Conservation (phyloP, 2,797 vertebrate genomes). For the Hyperoplus lanceolatus region DNA sequence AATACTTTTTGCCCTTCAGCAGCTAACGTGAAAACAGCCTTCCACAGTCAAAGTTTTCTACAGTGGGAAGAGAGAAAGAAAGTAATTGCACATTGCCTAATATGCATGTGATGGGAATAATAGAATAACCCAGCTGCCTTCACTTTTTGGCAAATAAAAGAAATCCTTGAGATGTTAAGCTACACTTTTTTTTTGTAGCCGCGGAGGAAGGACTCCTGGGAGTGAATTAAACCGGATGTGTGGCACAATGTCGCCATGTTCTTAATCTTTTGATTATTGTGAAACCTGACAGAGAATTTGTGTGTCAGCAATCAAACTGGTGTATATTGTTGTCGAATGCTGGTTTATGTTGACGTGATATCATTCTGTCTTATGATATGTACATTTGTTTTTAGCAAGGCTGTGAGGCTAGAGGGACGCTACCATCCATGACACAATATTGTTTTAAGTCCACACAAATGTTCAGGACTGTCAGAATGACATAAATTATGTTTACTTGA, state of each 20-base stretch:
- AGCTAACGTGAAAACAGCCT: too few relatives aligned
- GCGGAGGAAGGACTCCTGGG: neutral
- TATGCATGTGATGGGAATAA: constrained; percentile 13
- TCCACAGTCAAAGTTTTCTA: too few relatives aligned
- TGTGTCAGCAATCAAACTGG: neutral
- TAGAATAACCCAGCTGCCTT: neutral
- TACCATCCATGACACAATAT: too few relatives aligned
- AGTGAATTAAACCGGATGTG: constrained; percentile 3
- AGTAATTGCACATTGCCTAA: neutral
- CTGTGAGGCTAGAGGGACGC: neutral
- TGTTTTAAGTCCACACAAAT: too few relatives aligned
- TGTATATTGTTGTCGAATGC: neutral
- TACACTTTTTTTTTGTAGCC: neutral
- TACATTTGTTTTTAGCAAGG: neutral
- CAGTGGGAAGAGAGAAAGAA: neutral
- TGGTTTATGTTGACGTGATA: neutral
- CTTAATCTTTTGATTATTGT: neutral
- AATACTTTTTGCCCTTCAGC: too few relatives aligned
- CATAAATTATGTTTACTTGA: too few relatives aligned
- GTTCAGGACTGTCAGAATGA: too few relatives aligned
- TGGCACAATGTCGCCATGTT: neutral
- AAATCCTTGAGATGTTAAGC: constrained; percentile 23
- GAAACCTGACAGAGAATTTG: neutral
- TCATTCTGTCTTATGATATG: neutral
- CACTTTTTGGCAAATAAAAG: neutral